Base-by-base conservation (phyloP, 1,140 invertebrate genomes). In the Lordiphosa stackelbergi region DNA sequence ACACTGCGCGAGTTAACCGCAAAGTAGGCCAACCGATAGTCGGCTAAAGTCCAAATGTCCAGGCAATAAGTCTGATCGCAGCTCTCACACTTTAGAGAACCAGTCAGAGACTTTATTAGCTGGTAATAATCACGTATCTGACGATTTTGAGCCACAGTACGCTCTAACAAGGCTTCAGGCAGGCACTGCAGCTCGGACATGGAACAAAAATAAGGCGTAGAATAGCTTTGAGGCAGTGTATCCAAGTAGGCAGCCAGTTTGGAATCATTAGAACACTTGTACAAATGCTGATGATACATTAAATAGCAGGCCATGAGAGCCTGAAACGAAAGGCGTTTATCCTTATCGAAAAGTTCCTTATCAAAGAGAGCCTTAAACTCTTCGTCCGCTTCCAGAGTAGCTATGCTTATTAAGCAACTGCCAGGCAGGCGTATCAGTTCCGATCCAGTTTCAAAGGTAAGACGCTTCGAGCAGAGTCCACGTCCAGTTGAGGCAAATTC, bases 1-100 rank as follows among this genome's bases (percentile, higher is more conserved):
- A 96, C 91, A 51, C 92, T 92, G 69, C 95, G 89, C 1, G 94
- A 94, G 88, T 95, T 95, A 2, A 96, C 93, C 61, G 91, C 90
- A 73, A 92, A 92, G 89, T 93, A 96, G 1, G 91, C 91, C 88
- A 89, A 90, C 65, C 85, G 88, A 54, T 89, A 92, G 51, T 68
- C 74, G 22, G 86, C 61, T 36, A 85, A 72, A 66, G 69, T 83
- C 88, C 46, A 92, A 47, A 85, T 90, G 64, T 65, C 84, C 53
- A 51, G 64, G 42, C 54, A 89, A 58, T 61, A 71, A 28, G 13
- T 63, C 4, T 56, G 72, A 12, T 61, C 88, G 88, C 78, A 90
- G 85, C 43, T 75, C 65, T 88, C 16, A 37, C 86, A 86, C 4
- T 35, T 9, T 0, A 48, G 22, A 0, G 4, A 41, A 2, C 51